Conservation (phyloP, 2,113 vertebrate genomes). For the Trichomycterus rosablanca region DNA sequence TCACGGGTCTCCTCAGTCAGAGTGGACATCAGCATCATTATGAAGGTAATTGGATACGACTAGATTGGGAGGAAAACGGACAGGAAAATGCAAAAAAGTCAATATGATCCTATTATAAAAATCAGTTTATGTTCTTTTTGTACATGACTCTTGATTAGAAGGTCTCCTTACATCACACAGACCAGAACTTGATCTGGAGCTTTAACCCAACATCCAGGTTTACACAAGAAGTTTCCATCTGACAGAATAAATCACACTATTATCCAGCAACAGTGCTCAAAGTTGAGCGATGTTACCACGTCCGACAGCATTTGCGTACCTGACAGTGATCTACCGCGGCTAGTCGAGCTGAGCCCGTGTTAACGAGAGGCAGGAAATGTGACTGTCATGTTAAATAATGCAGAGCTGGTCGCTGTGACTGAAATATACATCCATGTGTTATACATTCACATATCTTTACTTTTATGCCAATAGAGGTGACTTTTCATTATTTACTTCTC, state of each 20-base stretch:
- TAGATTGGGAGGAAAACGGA: no score
- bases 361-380: constrained; percentile 23
- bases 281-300: constrained; percentile 1
- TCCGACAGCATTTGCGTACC: constrained; percentile 34
- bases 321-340: constrained; percentile 26
- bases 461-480: no score
- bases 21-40: no score
- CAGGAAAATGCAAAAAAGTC: constrained; percentile 46
- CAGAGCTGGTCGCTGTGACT: constrained; percentile 4
- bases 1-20: no score
- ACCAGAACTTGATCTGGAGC: constrained; percentile 52
- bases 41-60: no score
- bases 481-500: no score
- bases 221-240: constrained; percentile 54
- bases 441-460: no score
- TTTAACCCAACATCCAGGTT: constrained; percentile 50
- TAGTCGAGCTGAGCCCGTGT: constrained; percentile 3
- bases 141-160: background rate
- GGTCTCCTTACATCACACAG: background rate
- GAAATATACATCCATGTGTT: background rate
- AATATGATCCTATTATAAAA: constrained; percentile 39
- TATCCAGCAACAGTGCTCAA: constrained; percentile 44
- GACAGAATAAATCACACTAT: constrained; percentile 55
- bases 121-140: constrained; percentile 45
- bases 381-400: constrained; percentile 31